Percentiles rank a stretch among this genome's conserved stretches.
Evolutionary conservation across 2,888 invertebrate genomes (phyloP).

Genomic region (Eupithecia dodoneata): DNA sequence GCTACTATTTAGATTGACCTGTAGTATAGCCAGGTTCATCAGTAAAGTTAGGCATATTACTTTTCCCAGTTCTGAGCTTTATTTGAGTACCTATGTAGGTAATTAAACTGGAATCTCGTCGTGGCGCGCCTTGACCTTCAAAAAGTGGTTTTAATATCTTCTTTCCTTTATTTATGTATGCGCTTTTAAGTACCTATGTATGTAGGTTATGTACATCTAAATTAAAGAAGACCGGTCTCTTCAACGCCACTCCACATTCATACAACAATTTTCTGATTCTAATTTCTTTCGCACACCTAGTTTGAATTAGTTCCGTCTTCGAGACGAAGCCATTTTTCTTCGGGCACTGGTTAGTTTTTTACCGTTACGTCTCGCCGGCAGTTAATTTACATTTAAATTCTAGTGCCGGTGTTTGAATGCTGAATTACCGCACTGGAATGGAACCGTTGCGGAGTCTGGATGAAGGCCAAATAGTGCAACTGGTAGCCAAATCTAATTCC

Average conservation of each 20-base stretch:
- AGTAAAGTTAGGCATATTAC: neutral
- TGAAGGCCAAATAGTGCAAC: constrained; percentile 37
- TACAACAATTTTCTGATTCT: neutral
- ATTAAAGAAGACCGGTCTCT: neutral
- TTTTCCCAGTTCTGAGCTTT: neutral
- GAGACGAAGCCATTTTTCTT: constrained; percentile 15
- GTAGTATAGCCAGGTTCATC: neutral
- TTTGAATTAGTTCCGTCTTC: constrained; percentile 12
- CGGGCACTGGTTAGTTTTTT: neutral
- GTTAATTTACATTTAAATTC: constrained; percentile 18
- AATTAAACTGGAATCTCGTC: neutral
- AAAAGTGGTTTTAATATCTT: neutral
- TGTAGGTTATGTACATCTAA: neutral
- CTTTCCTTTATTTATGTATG: neutral
- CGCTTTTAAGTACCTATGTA: neutral
- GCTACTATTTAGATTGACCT: neutral
- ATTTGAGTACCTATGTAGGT: neutral
- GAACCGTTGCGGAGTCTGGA: constrained; percentile 34
- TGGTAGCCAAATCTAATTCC: constrained; percentile 35
- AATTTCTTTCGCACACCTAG: neutral
- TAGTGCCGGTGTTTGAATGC: constrained; percentile 21
- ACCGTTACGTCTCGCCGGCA: constrained; percentile 11
- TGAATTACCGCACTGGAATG: constrained; percentile 33
- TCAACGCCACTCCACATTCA: neutral
- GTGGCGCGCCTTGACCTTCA: neutral